Base-by-base conservation (phyloP, 2,113 vertebrate genomes). In the Sardina pilchardus region DNA sequence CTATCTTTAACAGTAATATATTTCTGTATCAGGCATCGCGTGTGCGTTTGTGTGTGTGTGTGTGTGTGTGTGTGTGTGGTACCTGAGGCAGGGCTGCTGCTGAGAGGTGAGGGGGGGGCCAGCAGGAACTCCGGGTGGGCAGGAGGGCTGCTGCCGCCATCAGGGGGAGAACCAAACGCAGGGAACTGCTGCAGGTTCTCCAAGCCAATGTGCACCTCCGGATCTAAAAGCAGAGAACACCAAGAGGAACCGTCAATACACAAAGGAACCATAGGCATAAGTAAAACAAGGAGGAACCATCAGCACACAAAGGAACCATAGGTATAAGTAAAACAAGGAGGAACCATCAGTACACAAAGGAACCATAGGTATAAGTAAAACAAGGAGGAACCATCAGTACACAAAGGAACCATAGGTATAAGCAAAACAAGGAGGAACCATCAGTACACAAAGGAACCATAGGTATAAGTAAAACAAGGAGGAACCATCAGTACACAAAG, bases 151-250 rank as follows among this genome's bases (percentile, higher is more conserved):
- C 94, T 86, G 90, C 30, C 67, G 8, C 0, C 90, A 84, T 91
- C 86, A 94, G 90, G 95, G 3, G 91, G 95, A 43, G 95, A 96
- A 1, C 95, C 96, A 87, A 99, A 98, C 59, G 97, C 97, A 91
- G 98, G 98, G 91, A 99, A 99, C 92, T 99, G 97, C 92, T 99
- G 97, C 84, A 98, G 95, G 93, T 99, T 99, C 94, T 99, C 98
- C n/a, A 99, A 91, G 47, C 97, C 97, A 90, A 99, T 98, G 87
- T 96, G 97, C 87, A 99, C 97, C 93, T 99, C 98, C 6, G 98
- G 98, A 92, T 98, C 98, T 99, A 82, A 17, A 45, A 9, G 19
- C 39, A 59, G n/a, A 84, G 16, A 63, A 34, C 4, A 82, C 44
- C 19, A 12, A 17, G 7, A 24, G 17, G 5, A 59, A 81, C n/a